Base-by-base conservation (phyloP, 2,113 vertebrate genomes). In the Tor tambroides region DNA sequence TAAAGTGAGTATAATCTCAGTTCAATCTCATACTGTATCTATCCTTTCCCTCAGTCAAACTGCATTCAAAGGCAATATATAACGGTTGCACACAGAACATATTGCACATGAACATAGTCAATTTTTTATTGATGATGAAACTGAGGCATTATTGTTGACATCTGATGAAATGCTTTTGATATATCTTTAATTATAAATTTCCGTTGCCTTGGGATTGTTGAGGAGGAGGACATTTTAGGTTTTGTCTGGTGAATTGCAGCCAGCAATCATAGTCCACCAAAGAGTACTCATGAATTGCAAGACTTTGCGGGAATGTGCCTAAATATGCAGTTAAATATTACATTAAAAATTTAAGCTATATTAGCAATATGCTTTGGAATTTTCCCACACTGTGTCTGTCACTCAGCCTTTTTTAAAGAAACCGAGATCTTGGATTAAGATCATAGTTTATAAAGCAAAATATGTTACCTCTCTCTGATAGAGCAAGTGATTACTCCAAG, bases 401-500 rank as follows among this genome's bases (percentile, higher is more conserved):
- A 85, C 91, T 59, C 80, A 88, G 93, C 91, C 92, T 43, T 9
- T 56, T 56, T 56, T 21, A 93, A 94, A 94, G 94, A 54, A 54
- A 54, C 51, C 51, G 6, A 54, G 19, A 14, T 56, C 63, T 65
- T 65, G 92, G 94, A 94, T 91, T 92, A 91, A 94, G 93, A 93
- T 93, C 94, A 93, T 92, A 92, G 94, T 93, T 95, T 94, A 94
- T 94, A 94, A 94, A 92, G 91, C 87, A 89, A 94, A 95, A 95
- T 6, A 38, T 35, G 35, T 35, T 35, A n/a, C 80, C 88, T 93
- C 92, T 92, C 90, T 90, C 94, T 94, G 94, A 94, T 93, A 94
- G 94, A 95, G 93, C 89, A 94, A 94, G 94, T 94, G 94, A 95
- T 95, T 94, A 95, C 93, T 95, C 92, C 90, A 90, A 89, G 92